Evolutionary conservation across 2,888 invertebrate species (phyloP).

Genomic region (Xiphydria camelus): DNA sequence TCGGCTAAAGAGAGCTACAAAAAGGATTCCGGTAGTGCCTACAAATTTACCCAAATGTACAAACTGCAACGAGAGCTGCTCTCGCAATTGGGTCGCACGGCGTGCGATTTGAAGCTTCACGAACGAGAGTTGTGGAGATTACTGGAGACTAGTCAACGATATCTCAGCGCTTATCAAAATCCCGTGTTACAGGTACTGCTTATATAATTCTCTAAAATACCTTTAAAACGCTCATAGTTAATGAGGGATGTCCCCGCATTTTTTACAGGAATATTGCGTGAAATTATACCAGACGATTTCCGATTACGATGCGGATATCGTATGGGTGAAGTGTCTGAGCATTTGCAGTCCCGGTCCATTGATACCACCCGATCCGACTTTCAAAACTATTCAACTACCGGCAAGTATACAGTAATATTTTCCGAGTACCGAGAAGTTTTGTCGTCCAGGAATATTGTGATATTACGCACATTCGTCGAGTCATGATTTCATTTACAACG

Average conservation of each 20-base stretch:
- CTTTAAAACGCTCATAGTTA: no score
- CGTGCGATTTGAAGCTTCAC: slow-evolving; percentile 58
- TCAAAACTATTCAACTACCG: slow-evolving; percentile 27
- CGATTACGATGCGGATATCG: slow-evolving; percentile 57
- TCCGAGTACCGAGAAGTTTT: background rate
- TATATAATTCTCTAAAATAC: no score
- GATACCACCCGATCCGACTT: slow-evolving; percentile 24
- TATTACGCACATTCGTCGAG: no score
- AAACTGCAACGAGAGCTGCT: slow-evolving; percentile 63
- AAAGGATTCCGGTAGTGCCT: slow-evolving; percentile 63
- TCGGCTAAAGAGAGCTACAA: slow-evolving; percentile 64
- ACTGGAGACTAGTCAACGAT: slow-evolving; percentile 58
- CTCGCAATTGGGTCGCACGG: slow-evolving; percentile 58
- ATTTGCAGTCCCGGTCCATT: slow-evolving; percentile 39
- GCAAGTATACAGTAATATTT: background rate
- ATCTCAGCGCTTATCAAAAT: slow-evolving; percentile 67
- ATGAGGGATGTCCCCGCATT: no score
- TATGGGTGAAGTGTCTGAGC: slow-evolving; percentile 50
- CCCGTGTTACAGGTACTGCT: slow-evolving; percentile 65
- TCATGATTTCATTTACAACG: no score
- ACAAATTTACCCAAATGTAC: slow-evolving; percentile 64
- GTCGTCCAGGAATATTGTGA: background rate
- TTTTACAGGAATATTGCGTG: slow-evolving; percentile 60
- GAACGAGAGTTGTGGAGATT: slow-evolving; percentile 57
- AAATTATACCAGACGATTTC: slow-evolving; percentile 61